These are phyloP conservation scores for Conus ventricosus DNA, from an alignment of 1,140 invertebrate species.

Conservation along the genomic window DNA sequence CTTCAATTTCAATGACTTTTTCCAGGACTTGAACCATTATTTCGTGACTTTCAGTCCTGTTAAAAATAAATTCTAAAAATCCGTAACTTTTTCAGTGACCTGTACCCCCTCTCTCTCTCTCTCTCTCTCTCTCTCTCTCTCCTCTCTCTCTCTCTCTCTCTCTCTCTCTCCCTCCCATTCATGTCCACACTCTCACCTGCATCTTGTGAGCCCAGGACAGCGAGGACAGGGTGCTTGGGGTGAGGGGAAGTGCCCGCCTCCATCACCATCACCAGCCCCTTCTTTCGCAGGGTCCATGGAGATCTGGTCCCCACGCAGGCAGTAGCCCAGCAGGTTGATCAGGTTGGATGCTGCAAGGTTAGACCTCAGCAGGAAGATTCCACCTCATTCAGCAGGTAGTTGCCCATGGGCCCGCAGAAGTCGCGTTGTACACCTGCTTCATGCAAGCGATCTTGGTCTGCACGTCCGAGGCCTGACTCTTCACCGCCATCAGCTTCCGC, in stretches of 20 bases:
- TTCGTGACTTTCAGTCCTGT: too few relatives aligned
- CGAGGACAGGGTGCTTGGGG: conserved; percentile 31
- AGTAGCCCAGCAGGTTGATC: conserved; percentile 52
- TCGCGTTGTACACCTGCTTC: conserved; percentile 54
- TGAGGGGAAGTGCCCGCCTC: conserved; percentile 53
- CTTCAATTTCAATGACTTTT: too few relatives aligned
- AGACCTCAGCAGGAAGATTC: conserved; percentile 50
- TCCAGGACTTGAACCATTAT: too few relatives aligned
- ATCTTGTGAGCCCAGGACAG: conserved; percentile 44
- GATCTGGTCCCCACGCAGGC: conserved; percentile 57
- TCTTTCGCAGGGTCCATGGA: conserved; percentile 50
- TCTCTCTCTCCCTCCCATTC: too few relatives aligned
- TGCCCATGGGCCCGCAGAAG: conserved; percentile 59
- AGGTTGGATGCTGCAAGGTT: conserved; percentile 54
- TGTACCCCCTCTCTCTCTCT: too few relatives aligned
- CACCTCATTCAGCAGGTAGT: conserved; percentile 54
- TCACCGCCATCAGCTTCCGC: conserved; percentile 46
- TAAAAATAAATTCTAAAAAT: too few relatives aligned
- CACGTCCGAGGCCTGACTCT: conserved; percentile 55
- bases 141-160: too few relatives aligned
- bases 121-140: too few relatives aligned
- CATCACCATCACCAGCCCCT: conserved; percentile 55
- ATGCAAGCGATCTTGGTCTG: conserved; percentile 59
- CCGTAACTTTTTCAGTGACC: too few relatives aligned
- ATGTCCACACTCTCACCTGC: conserved; percentile 31